Evolutionary conservation across 2,888 invertebrate species (phyloP).

Genomic region (Teleogryllus oceanicus): DNA sequence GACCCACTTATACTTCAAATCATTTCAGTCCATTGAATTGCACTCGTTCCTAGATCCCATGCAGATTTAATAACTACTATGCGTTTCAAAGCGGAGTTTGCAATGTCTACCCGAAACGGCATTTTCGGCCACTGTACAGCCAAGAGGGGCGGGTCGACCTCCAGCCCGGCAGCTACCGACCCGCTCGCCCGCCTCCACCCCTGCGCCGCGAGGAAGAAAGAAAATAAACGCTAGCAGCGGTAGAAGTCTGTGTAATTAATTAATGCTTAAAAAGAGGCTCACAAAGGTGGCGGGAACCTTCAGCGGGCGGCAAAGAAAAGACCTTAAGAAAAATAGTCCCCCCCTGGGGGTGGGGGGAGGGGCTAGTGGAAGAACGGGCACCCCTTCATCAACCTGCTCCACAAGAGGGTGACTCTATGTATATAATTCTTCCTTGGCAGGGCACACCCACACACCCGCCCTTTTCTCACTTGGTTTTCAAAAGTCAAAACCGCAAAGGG

Average conservation of each 20-base stretch:
- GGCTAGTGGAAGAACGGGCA: neutral
- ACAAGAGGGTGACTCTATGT: slow-evolving; percentile 18
- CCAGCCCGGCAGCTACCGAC: no score
- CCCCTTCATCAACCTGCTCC: neutral
- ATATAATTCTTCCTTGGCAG: slow-evolving; percentile 6
- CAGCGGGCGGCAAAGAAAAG: neutral
- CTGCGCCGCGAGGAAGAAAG: neutral
- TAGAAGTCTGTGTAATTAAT: slow-evolving; percentile 18
- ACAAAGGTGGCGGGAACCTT: slow-evolving; percentile 18
- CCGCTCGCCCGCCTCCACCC: neutral
- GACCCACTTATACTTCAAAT: no score
- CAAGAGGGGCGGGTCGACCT: no score
- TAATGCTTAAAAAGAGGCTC: slow-evolving; percentile 5
- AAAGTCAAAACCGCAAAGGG: slow-evolving; percentile 18
- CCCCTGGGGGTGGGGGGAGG: neutral
- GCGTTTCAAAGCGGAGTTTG: no score
- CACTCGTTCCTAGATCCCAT: no score
- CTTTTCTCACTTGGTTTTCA: slow-evolving; percentile 1
- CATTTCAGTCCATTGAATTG: no score
- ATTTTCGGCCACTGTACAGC: no score
- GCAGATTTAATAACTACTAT: no score
- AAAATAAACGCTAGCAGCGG: neutral
- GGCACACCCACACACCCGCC: neutral
- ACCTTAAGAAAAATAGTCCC: neutral
- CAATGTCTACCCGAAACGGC: no score